Evolutionary conservation across 2,888 invertebrate species (phyloP).

Genomic region (Pollenia labialis): DNA sequence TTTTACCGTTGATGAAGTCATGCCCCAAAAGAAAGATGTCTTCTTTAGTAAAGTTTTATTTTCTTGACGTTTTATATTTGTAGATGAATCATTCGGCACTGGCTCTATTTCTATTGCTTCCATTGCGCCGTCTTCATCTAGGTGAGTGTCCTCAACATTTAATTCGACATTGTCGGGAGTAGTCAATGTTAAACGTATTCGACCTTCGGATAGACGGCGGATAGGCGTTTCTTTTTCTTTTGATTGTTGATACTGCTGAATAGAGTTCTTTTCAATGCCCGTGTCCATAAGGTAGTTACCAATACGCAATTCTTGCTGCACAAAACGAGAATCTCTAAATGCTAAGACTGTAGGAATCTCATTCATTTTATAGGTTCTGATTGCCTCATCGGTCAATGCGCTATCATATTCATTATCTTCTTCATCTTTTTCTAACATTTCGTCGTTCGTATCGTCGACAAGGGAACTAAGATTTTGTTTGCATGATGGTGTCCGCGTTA

Average conservation of each 20-base stretch:
- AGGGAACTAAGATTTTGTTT: constrained; percentile 81
- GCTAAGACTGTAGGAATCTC: constrained; percentile 83
- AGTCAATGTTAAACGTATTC: constrained; percentile 82
- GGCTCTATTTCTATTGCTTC: constrained; percentile 82
- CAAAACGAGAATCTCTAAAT: constrained; percentile 83
- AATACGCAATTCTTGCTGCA: constrained; percentile 83
- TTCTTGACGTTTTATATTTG: constrained; percentile 10
- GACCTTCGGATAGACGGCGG: constrained; percentile 75
- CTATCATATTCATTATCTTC: constrained; percentile 73
- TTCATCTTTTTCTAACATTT: constrained; percentile 69
- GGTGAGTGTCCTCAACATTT: constrained; percentile 79
- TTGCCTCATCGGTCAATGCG: constrained; percentile 74
- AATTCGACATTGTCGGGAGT: constrained; percentile 83
- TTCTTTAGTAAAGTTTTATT: constrained; percentile 63
- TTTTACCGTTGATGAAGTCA: constrained; percentile 79
- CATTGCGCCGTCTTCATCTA: constrained; percentile 78
- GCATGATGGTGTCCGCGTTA: constrained; percentile 81
- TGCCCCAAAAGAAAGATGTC: constrained; percentile 81
- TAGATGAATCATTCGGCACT: constrained; percentile 53
- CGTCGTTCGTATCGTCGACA: constrained; percentile 70
- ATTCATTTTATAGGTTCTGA: constrained; percentile 80
- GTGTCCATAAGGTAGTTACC: constrained; percentile 84
- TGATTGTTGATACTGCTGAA: constrained; percentile 75
- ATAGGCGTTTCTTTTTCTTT: constrained; percentile 64
- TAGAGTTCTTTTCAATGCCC: constrained; percentile 82